Conservation (phyloP, 1,140 invertebrate genomes). For the Saxidomus purpurata region DNA sequence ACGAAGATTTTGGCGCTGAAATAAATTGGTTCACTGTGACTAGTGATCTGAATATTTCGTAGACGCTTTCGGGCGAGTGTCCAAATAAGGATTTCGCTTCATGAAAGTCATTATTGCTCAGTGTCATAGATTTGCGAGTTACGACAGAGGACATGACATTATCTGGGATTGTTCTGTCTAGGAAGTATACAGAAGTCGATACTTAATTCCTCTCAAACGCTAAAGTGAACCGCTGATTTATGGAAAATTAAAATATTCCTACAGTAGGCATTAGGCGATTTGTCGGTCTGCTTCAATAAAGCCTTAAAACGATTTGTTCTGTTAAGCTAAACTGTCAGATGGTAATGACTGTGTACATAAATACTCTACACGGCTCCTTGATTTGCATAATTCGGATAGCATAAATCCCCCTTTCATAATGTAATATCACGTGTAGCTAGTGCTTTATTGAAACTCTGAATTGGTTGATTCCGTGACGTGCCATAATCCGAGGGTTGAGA, state of each 20-base stretch:
- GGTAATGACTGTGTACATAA: conserved; percentile 67
- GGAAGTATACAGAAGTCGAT: conserved; percentile 12
- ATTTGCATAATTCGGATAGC: conserved; percentile 67
- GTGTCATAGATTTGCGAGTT: too few species aligned
- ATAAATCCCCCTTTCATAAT: conserved; percentile 64
- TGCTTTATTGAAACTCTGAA: conserved; percentile 66
- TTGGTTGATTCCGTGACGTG: conserved; percentile 47
- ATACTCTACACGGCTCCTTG: conserved; percentile 23
- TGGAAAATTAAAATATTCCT: conserved; percentile 33
- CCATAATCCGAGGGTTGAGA: conserved; percentile 30
- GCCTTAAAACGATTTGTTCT: conserved; percentile 57
- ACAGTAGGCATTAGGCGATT: not conserved
- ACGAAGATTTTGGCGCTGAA: too few species aligned
- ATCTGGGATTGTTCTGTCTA: conserved; percentile 12
- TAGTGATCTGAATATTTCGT: too few species aligned
- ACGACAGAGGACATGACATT: not conserved
- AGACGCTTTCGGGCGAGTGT: too few species aligned
- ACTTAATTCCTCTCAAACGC: not conserved
- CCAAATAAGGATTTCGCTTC: too few species aligned
- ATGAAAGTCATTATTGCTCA: too few species aligned
- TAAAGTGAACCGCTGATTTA: not conserved
- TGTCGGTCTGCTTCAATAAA: conserved; percentile 44
- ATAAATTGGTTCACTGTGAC: too few species aligned
- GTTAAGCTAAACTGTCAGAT: conserved; percentile 61
- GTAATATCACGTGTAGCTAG: conserved; percentile 56